Evolutionary conservation across 2,113 vertebrate genomes (phyloP), one percentile per base, ranked within the genome.

Genomic region (Polyodon spathula): DNA sequence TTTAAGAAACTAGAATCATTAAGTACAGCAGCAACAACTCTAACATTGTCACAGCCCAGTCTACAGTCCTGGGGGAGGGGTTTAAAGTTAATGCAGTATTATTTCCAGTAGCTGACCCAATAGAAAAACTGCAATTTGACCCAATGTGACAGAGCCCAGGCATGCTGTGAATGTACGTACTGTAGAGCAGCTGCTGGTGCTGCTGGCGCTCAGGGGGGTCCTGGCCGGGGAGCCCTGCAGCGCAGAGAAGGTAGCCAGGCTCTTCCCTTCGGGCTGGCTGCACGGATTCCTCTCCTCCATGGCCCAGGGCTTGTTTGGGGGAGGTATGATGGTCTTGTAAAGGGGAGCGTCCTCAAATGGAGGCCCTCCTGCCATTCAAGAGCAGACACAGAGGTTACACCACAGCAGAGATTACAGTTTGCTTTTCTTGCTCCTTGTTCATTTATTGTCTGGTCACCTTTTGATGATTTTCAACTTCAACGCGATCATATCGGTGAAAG

Each of bases 141-240:
- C 16, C 15, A 4, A 42, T 15, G 4, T 38, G 6, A 15, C 39
- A 40, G 27, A 10, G 59, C 14, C n/a, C 46, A 9, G 37, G 58
- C 5, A 46, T 6, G 16, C n/a, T 16, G 57, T 6, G 51, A 44
- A 4, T 6, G 15, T 16, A 54, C 83, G 88, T 80, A 98, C 96
- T 71, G 93, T 92, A 73, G 96, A 98, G 74, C 94, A 97, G 69
- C 89, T 93, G 77, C 91, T 86, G 73, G 72, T 86, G 80, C 85
- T 90, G 69, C 82, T 93, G 63, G 88, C 84, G 44, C 91, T 95
- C 1, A 93, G 92, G 0, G 93, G 97, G 64, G 81, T 80, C 68
- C 81, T 95, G 71, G 87, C 86, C 0, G 86, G 74, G 0, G 78
- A 82, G 0, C 67, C 80, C 81, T 94, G 94, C 63, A 88, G 89